A percentile compares a stretch with the other conserved stretches of the same genome.
Evolutionary conservation across 2,888 invertebrate species (phyloP).

Genomic region (Chrysolina haemoptera): DNA sequence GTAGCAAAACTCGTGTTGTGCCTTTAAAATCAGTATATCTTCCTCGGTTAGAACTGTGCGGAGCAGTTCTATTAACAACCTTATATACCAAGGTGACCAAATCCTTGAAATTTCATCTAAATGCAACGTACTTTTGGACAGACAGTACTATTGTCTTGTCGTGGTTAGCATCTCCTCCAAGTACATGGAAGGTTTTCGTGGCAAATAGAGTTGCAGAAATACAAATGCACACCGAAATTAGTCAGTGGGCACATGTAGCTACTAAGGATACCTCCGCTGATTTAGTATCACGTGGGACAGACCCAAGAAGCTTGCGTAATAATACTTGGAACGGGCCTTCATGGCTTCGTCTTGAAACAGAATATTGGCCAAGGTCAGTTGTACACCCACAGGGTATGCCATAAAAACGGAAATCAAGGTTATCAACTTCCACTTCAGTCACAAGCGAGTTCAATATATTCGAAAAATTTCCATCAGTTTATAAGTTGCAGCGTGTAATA

Average conservation of each 20-base stretch:
- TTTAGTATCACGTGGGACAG: not conserved
- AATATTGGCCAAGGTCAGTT: not conserved
- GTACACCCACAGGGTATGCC: not conserved
- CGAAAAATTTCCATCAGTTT: not conserved
- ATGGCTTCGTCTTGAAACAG: not conserved
- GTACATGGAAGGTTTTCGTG: constrained; percentile 32
- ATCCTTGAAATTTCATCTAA: not conserved
- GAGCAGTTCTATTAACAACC: constrained; percentile 21
- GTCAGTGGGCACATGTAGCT: not conserved
- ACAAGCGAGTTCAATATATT: not conserved
- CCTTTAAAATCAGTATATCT: constrained; percentile 46
- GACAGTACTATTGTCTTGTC: constrained; percentile 21
- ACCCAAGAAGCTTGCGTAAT: not conserved
- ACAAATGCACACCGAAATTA: constrained; percentile 22
- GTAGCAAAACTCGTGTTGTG: constrained; percentile 46
- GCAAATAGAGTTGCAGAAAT: constrained; percentile 40
- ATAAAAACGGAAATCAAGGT: not conserved
- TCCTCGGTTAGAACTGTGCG: constrained; percentile 36
- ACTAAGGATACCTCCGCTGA: not conserved
- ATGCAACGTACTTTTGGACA: not conserved
- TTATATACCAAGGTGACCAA: not conserved
- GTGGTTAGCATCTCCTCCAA: constrained; percentile 34
- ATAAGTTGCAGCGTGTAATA: not conserved
- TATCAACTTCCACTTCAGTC: not conserved
- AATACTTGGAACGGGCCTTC: not conserved